Percentiles rank a stretch among this genome's conserved stretches.
These are phyloP conservation scores for Carettochelys insculpta DNA, from an alignment of 2,113 vertebrate species.

Conservation along the genomic window DNA sequence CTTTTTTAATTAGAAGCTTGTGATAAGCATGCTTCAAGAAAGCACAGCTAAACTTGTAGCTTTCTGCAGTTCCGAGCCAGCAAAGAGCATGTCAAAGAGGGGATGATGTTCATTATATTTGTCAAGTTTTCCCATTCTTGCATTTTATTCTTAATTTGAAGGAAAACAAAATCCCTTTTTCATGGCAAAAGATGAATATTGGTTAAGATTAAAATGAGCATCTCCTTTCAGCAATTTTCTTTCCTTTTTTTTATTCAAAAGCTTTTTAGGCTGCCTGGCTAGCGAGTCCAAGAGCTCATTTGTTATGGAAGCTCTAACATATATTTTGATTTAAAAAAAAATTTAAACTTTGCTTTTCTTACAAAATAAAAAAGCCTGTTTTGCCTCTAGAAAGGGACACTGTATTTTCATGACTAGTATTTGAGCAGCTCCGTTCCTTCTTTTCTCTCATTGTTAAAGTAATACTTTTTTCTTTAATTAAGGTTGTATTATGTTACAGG, in stretches of 20 bases:
- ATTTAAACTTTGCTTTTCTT: conserved; percentile 22
- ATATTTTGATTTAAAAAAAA: conserved; percentile 42
- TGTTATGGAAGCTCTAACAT: conserved; percentile 60
- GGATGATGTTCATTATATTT: conserved; percentile 73
- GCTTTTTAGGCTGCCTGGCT: conserved; percentile 64
- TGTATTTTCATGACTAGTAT: conserved; percentile 76
- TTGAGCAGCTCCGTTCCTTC: conserved; percentile 74
- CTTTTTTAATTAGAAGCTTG: conserved; percentile 68
- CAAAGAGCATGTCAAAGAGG: conserved; percentile 79
- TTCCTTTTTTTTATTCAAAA: conserved; percentile 53
- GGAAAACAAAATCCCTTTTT: conserved; percentile 76
- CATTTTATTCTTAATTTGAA: conserved; percentile 71
- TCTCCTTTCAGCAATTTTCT: conserved; percentile 70
- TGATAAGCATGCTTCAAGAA: conserved; percentile 79
- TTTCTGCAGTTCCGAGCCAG: conserved; percentile 76
- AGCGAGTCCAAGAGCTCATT: conserved; percentile 60
- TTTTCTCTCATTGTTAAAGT: conserved; percentile 73
- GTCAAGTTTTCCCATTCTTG: conserved; percentile 68
- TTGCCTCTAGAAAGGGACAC: conserved; percentile 81
- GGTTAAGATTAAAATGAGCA: conserved; percentile 68
- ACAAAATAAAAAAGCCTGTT: conserved; percentile 58
- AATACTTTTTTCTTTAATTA: conserved; percentile 74
- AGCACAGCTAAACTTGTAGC: conserved; percentile 74
- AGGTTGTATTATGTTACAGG: conserved; percentile 83
- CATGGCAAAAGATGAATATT: conserved; percentile 77